These are phyloP conservation scores for Cremastobaeus sp. DNA, from an alignment of 2,888 invertebrate genomes.

Conservation along the genomic window DNA sequence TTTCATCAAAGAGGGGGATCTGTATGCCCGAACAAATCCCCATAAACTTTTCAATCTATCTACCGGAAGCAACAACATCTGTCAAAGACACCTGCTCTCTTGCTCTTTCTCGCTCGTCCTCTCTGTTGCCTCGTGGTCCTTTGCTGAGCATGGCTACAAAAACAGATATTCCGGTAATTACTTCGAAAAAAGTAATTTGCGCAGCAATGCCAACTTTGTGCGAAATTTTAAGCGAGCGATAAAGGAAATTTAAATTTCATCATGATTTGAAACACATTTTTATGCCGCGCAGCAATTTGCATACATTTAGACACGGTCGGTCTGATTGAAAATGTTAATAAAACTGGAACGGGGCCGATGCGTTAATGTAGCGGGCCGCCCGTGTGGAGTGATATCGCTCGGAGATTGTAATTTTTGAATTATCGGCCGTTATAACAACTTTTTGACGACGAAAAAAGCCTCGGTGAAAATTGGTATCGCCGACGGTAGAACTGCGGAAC, in stretches of 20 bases:
- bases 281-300: constrained; percentile 18
- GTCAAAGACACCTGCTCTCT: constrained; percentile 70
- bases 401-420: constrained; percentile 25
- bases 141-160: constrained; percentile 18
- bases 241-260: constrained; percentile 47
- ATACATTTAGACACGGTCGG: constrained; percentile 19
- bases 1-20: constrained; percentile 50
- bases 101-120: constrained; percentile 34
- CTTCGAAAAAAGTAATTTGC: constrained; percentile 42
- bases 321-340: constrained; percentile 24
- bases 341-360: constrained; percentile 15
- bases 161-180: constrained; percentile 41
- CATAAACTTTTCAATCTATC: constrained; percentile 61
- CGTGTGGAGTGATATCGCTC: constrained; percentile 7
- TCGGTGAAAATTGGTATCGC: constrained; percentile 23
- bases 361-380: constrained; percentile 9
- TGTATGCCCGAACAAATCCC: constrained; percentile 53
- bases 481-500: constrained; percentile 40
- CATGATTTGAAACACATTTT: constrained; percentile 25
- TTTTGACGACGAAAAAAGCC: constrained; percentile 22
- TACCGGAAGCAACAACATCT: constrained; percentile 73
- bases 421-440: constrained; percentile 17
- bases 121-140: constrained; percentile 19
- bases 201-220: constrained; percentile 25
- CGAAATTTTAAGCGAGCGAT: constrained; percentile 39